Percentiles rank a stretch among this genome's conserved stretches.
These are phyloP conservation scores for Eristalis pertinax DNA, from an alignment of 2,888 invertebrate species.

Conservation along the genomic window DNA sequence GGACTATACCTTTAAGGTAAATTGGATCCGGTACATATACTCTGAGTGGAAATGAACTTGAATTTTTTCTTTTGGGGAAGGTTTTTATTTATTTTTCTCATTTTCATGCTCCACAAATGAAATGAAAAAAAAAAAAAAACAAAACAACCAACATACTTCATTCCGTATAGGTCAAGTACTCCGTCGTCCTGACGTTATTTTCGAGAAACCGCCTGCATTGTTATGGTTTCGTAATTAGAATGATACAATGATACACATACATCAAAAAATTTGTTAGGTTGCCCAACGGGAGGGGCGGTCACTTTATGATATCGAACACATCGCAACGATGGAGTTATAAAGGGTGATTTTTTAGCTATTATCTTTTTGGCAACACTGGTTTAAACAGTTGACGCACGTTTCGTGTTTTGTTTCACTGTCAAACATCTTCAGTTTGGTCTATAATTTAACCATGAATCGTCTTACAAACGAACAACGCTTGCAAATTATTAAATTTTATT, in stretches of 20 bases:
- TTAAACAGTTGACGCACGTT: too few species aligned
- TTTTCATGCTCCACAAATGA: background rate
- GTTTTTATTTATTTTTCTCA: background rate
- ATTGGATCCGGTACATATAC: slow-evolving; percentile 63
- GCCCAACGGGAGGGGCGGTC: background rate
- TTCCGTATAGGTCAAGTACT: slow-evolving; percentile 62
- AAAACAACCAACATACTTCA: slow-evolving; percentile 26
- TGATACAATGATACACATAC: background rate
- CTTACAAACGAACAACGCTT: too few species aligned
- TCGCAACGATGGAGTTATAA: too few species aligned
- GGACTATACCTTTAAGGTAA: slow-evolving; percentile 64
- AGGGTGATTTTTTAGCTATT: too few species aligned
- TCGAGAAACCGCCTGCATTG: slow-evolving; percentile 18
- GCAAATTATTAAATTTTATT: too few species aligned
- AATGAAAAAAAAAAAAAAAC: background rate
- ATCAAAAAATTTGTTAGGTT: background rate
- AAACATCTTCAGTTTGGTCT: too few species aligned
- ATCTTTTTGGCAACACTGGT: too few species aligned
- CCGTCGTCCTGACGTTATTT: slow-evolving; percentile 35
- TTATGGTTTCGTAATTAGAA: slow-evolving; percentile 22
- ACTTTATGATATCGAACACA: background rate
- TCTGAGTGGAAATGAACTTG: slow-evolving; percentile 66
- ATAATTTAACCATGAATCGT: too few species aligned
- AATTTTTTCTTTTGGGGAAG: slow-evolving; percentile 36
- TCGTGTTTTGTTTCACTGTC: too few species aligned